A percentile compares a stretch with the other conserved stretches of the same genome.
phyloP scores from a whole-genome alignment of 2,888 invertebrate genomes.

The Drosophila villosipedis region DNA sequence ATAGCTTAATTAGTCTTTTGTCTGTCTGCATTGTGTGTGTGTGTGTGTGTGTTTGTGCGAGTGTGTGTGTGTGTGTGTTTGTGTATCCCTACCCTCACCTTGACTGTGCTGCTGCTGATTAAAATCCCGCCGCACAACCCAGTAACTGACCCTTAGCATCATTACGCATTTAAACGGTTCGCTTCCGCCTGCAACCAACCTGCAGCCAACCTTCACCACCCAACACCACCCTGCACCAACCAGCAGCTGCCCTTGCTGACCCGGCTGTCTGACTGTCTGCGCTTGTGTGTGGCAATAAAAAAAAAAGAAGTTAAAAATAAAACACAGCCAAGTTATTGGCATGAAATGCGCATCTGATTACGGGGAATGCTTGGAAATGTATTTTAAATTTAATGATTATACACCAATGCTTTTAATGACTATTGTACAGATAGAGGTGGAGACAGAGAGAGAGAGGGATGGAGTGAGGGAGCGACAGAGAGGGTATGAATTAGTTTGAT shows the following conservation, averaged over 20 bases:
- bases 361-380: constrained; percentile 11
- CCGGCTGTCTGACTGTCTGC: background rate
- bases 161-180: constrained; percentile 69
- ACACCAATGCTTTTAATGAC: background rate
- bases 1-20: constrained; percentile 77
- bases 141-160: constrained; percentile 56
- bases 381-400: constrained; percentile 19
- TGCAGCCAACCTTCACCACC: background rate
- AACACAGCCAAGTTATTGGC: constrained; percentile 31
- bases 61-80: background rate
- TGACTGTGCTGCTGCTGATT: constrained; percentile 11
- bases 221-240: background rate
- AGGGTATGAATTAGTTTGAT: background rate
- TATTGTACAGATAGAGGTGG: background rate
- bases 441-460: accelerated
- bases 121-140: constrained; percentile 5
- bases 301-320: background rate
- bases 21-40: constrained; percentile 21
- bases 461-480: too few relatives aligned
- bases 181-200: constrained; percentile 20
- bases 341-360: constrained; percentile 32
- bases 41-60: constrained; percentile 10
- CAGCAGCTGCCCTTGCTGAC: background rate
- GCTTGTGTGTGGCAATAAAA: constrained; percentile 2
- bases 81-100: constrained; percentile 18